phyloP scores from a whole-genome alignment of 2,888 invertebrate species.

The Dinocampus coccinellae region DNA sequence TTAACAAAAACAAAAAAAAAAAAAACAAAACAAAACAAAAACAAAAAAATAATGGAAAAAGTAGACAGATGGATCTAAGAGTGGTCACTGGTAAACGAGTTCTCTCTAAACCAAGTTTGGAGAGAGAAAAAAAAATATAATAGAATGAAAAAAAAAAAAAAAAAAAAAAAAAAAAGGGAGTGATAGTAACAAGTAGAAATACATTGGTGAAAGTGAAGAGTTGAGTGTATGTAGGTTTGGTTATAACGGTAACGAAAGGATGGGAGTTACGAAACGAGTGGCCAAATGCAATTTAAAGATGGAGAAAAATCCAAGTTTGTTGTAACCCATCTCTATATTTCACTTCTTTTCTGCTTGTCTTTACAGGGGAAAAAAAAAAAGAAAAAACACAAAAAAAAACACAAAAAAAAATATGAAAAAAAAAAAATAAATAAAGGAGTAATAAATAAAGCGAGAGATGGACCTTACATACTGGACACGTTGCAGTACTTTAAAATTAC shows the following conservation, averaged over 20 bases:
- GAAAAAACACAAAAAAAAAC: not conserved
- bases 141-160: constrained; percentile 17
- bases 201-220: constrained; percentile 22
- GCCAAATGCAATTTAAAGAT: constrained; percentile 67
- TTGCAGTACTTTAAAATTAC: not conserved
- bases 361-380: not conserved
- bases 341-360: no score
- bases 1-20: no score
- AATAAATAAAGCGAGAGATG: not conserved
- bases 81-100: constrained; percentile 49
- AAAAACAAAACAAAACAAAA: no score
- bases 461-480: not conserved
- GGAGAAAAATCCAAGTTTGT: constrained; percentile 50
- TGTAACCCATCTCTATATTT: not conserved
- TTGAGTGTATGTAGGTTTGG: constrained; percentile 12
- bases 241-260: constrained; percentile 20
- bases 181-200: not conserved
- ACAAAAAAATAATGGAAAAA: no score
- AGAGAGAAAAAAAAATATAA: constrained; percentile 14
- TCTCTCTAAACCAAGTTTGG: constrained; percentile 33
- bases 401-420: not conserved
- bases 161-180: constrained; percentile 19
- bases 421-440: not conserved
- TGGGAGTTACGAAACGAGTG: constrained; percentile 60
- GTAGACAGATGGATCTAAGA: constrained; percentile 43